Evolutionary conservation across 2,797 vertebrate species (phyloP).

Genomic region (Liasis olivaceus): DNA sequence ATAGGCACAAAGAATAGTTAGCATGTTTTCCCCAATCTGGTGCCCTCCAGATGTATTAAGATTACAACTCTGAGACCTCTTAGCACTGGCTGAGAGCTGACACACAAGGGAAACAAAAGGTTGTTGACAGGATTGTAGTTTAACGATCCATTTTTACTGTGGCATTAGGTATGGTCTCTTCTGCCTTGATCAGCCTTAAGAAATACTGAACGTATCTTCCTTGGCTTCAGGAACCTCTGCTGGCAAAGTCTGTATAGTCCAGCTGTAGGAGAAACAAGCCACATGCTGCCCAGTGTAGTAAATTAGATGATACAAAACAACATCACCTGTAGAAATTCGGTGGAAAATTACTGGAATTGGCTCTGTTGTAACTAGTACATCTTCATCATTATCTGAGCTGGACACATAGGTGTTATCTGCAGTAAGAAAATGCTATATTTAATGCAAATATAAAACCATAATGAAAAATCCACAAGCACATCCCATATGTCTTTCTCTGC

Average conservation of each 20-base stretch:
- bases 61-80: background rate
- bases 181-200: background rate
- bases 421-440: conserved; percentile 40
- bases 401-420: conserved; percentile 90
- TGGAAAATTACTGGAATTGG: conserved; percentile 90
- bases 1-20: background rate
- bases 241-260: background rate
- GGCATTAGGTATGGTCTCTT: background rate
- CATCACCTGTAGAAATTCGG: conserved; percentile 87
- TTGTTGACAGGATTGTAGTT: background rate
- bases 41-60: background rate
- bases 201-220: background rate
- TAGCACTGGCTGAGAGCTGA: background rate
- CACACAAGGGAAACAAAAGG: background rate
- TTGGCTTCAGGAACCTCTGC: background rate
- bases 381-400: conserved; percentile 89
- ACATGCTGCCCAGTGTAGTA: background rate
- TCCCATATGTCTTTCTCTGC: background rate
- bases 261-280: background rate
- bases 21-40: background rate
- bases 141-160: background rate
- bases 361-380: conserved; percentile 89
- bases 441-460: background rate
- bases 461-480: background rate
- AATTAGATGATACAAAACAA: conserved; percentile 9